A percentile compares a stretch with the other conserved stretches of the same genome.
These are phyloP conservation scores for Centropyge bicolor DNA, from an alignment of 2,797 vertebrate species.

Conservation along the genomic window DNA sequence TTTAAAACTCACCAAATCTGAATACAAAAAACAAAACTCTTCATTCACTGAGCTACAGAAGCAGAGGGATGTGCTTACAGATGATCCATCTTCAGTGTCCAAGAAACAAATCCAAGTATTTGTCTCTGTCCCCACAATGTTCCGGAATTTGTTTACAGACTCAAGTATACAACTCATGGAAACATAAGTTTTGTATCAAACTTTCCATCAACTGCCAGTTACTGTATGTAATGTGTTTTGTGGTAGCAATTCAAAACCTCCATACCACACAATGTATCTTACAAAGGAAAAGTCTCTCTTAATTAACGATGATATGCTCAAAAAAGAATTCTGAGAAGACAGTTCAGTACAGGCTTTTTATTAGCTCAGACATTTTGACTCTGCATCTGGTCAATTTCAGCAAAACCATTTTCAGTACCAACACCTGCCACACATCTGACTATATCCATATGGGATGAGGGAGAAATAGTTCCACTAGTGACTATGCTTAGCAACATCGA, in stretches of 20 bases:
- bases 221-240: not conserved
- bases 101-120: slow-evolving; percentile 19
- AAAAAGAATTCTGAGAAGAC: slow-evolving; percentile 33
- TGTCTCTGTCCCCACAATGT: not conserved
- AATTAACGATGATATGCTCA: not conserved
- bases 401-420: not conserved
- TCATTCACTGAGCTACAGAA: slow-evolving; percentile 40
- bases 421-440: not conserved
- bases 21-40: slow-evolving; percentile 31
- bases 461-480: not conserved
- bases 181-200: not conserved
- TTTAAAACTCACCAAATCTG: slow-evolving; percentile 70
- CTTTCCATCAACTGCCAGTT: not conserved
- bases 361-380: slow-evolving; percentile 26
- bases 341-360: slow-evolving; percentile 37
- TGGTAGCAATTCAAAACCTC: not conserved
- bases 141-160: not conserved
- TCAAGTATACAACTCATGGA: not conserved
- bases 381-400: not conserved
- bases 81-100: slow-evolving; percentile 61
- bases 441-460: not conserved
- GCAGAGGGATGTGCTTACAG: slow-evolving; percentile 12
- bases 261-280: not conserved
- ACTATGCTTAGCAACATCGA: not conserved
- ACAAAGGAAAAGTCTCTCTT: not conserved